phyloP scores from a whole-genome alignment of 1,140 invertebrate species.

The Macrocentrus cingulum region DNA sequence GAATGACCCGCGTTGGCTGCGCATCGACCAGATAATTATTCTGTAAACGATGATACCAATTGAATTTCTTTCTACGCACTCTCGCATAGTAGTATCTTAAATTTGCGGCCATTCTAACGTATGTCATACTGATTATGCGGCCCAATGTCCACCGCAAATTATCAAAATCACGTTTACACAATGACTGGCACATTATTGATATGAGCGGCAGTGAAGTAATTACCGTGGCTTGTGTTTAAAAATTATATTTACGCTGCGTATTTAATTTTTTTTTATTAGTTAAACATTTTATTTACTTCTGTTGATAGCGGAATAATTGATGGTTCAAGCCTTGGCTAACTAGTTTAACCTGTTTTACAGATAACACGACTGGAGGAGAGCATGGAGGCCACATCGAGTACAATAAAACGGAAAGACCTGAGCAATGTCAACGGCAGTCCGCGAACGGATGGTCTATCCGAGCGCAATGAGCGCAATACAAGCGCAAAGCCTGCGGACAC shows the following conservation, averaged over 20 bases:
- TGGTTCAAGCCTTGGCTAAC: too few species aligned
- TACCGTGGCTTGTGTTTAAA: not conserved
- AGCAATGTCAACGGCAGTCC: not conserved
- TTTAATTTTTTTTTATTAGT: too few species aligned
- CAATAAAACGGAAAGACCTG: not conserved
- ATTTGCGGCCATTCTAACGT: too few species aligned
- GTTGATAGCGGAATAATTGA: too few species aligned
- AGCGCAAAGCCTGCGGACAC: not conserved
- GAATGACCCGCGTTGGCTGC: too few species aligned
- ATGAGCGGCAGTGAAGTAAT: conserved; percentile 10
- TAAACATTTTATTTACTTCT: not conserved
- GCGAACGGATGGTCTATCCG: too few species aligned
- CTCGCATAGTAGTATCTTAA: not conserved
- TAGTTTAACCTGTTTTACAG: conserved; percentile 1
- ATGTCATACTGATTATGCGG: too few species aligned
- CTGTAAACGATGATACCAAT: not conserved
- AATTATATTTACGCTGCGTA: too few species aligned
- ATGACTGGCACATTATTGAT: conserved; percentile 13
- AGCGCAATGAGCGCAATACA: too few species aligned
- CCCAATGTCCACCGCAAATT: too few species aligned
- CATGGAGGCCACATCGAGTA: not conserved
- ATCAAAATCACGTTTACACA: not conserved
- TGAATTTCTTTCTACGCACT: conserved; percentile 1
- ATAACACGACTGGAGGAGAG: not conserved
- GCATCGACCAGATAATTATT: too few species aligned